Evolutionary conservation across 2,113 vertebrate species (phyloP).

Genomic region (Halichoerus grypus): DNA sequence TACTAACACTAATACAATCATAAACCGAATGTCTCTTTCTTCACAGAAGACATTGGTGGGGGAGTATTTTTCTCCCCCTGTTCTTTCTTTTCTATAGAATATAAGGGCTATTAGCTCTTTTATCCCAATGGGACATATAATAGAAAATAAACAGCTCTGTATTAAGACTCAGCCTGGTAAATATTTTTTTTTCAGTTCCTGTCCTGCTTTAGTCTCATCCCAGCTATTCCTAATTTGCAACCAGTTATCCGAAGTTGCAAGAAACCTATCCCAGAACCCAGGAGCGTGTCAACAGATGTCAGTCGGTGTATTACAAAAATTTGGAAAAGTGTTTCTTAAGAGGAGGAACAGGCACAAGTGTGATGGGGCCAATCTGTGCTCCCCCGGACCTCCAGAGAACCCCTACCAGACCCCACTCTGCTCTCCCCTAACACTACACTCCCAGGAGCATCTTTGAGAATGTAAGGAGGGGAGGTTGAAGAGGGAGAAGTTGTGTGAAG

Average conservation of each 20-base stretch:
- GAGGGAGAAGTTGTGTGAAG: background rate
- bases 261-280: background rate
- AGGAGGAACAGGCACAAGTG: background rate
- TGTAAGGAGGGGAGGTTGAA: background rate
- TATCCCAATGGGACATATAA: background rate
- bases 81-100: constrained; percentile 26
- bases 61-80: background rate
- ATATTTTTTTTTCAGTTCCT: background rate
- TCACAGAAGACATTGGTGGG: background rate
- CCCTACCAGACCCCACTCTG: background rate
- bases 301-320: background rate
- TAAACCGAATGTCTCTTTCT: constrained; percentile 39
- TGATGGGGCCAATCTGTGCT: background rate
- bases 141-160: background rate
- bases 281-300: background rate
- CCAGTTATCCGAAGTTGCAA: background rate
- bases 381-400: rapidly evolving
- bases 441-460: background rate
- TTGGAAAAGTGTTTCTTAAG: background rate
- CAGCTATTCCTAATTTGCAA: background rate
- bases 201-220: background rate
- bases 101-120: background rate
- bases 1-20: background rate
- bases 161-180: background rate
- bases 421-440: background rate